A percentile compares a stretch with the other conserved stretches of the same genome.
These are phyloP conservation scores for Piscicola geometra DNA, from an alignment of 2,888 invertebrate genomes.

Conservation along the genomic window DNA sequence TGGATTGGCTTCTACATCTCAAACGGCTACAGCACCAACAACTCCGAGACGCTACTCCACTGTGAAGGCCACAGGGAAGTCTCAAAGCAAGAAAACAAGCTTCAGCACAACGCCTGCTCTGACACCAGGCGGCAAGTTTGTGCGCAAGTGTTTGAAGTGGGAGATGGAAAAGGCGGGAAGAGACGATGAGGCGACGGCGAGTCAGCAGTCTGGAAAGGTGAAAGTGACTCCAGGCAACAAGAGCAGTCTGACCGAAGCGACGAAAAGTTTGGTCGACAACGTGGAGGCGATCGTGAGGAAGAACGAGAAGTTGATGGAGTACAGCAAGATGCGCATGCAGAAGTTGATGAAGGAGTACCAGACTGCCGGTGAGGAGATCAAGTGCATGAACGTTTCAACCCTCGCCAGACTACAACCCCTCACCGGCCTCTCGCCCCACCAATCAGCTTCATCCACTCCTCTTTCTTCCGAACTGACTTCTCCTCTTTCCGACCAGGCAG, in stretches of 20 bases:
- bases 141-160: neutral
- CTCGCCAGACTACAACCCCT: neutral
- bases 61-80: neutral
- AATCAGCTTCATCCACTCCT: neutral
- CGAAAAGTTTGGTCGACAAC: neutral
- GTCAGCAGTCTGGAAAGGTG: neutral
- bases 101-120: neutral
- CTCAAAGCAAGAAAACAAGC: neutral
- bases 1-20: neutral
- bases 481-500: too few species aligned
- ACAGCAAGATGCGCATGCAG: neutral
- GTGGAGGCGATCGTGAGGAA: neutral
- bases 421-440: neutral
- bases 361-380: neutral
- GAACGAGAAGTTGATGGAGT: slow-evolving; percentile 10
- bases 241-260: neutral
- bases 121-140: neutral
- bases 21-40: too few species aligned
- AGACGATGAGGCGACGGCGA: too few species aligned
- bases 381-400: neutral
- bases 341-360: neutral
- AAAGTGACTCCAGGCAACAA: neutral
- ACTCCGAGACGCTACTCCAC: neutral
- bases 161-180: slow-evolving; percentile 13
- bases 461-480: too few species aligned